Evolutionary conservation across 2,797 vertebrate species (phyloP).

Genomic region (Diceros bicornis): DNA sequence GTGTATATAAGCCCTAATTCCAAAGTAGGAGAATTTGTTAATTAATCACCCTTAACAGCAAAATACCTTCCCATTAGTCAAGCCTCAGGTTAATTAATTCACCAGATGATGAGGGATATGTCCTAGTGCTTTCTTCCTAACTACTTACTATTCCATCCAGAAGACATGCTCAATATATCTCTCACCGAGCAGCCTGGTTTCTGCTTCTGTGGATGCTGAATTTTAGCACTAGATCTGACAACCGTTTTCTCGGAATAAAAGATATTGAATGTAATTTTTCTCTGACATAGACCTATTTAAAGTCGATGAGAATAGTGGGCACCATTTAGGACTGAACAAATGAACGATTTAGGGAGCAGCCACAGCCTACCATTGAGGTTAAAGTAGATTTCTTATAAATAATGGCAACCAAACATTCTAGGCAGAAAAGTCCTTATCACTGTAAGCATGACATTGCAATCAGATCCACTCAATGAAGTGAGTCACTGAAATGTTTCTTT

Average conservation of each 20-base stretch:
- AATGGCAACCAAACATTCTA: not conserved
- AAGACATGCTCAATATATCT: conserved; percentile 62
- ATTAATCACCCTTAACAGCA: conserved; percentile 77
- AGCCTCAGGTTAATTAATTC: conserved; percentile 78
- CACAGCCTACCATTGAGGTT: not conserved
- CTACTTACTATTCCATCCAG: conserved; percentile 65
- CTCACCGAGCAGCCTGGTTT: conserved; percentile 10
- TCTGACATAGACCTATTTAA: conserved; percentile 28
- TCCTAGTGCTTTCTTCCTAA: conserved; percentile 23
- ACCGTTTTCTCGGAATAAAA: not conserved
- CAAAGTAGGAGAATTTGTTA: conserved; percentile 69
- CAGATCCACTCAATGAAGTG: not conserved
- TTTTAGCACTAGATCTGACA: conserved; percentile 51
- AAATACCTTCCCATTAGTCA: conserved; percentile 82
- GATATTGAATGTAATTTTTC: conserved; percentile 25
- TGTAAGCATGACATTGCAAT: not conserved
- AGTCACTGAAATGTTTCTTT: conserved; percentile 46
- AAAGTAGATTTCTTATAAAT: conserved; percentile 43
- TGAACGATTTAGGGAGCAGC: not conserved
- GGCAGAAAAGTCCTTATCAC: not conserved
- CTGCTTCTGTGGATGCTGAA: conserved; percentile 14
- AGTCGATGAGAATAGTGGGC: not conserved
- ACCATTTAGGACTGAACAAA: not conserved
- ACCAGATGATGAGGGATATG: conserved; percentile 66
- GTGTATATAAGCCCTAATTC: conserved; percentile 65